Base-by-base conservation (phyloP, 1,140 invertebrate species). In the Papilio polytes region DNA sequence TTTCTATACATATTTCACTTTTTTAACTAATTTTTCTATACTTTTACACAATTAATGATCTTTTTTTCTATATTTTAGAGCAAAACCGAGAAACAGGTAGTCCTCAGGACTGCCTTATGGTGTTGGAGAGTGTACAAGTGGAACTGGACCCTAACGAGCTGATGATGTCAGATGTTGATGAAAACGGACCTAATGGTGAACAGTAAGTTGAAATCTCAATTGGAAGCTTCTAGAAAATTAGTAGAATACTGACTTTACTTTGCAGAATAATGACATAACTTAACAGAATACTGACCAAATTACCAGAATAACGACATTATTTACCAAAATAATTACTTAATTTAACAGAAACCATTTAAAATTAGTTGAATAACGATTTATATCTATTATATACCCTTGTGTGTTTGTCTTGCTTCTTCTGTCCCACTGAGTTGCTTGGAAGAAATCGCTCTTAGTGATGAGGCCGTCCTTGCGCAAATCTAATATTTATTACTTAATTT, bases 61-160 rank as follows among this genome's bases (percentile, higher is more conserved):
- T 1, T 13, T 48, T 48, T 13, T 48, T 48, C 13, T 15, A 48
- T 48, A 48, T 31, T 15, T 9, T 31, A 70, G 63, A 70, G 10
- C 22, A 63, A 26, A 70, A 83, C 31, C 80, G 31, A 0, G 85
- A 78, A 12, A 13, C 22, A 12, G 84, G 20, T 78, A 84, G 80
- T 36, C 53, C 56, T 76, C 80, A 83, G 31, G 92, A 94, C 77
- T 94, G 92, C 66, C 80, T 94, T 12, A 91, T 94, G 91, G 59
- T 94, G 63, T 66, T 94, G 79, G 92, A 93, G 85, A 92, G 88
- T 20, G 87, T 94, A 0, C 87, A 93, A 53, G 89, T 90, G 56
- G 90, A 91, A 1, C 73, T 92, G 12, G 92, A 94, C 79, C 92
- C 92, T 0, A 81, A 74, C n/a, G 78, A 81, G 46, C 85, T 93